Conservation (phyloP, 2,113 vertebrate genomes). For the Sinocyclocheilus anophthalmus region DNA sequence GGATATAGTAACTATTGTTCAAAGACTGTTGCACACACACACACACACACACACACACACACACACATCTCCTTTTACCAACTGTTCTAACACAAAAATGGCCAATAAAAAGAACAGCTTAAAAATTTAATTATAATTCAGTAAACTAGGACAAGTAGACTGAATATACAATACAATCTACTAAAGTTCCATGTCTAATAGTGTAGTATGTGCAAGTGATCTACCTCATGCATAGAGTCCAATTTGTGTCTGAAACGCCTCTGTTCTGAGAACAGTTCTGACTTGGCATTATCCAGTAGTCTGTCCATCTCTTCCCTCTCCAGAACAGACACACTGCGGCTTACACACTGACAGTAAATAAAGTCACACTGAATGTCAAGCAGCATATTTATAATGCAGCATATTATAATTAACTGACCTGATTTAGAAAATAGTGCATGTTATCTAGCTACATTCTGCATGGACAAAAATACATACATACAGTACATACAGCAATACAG, state of each 20-base stretch:
- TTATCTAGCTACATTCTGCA: not conserved
- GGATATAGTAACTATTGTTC: too few relatives aligned
- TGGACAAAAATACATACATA: not conserved
- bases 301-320: conserved; percentile 74
- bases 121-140: too few relatives aligned
- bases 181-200: not conserved
- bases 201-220: not conserved
- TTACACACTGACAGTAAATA: not conserved
- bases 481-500: too few relatives aligned
- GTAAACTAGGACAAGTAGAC: too few relatives aligned
- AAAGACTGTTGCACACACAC: too few relatives aligned
- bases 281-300: conserved; percentile 69
- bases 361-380: not conserved
- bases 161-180: too few relatives aligned
- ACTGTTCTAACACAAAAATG: too few relatives aligned
- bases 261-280: conserved; percentile 73
- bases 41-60: too few relatives aligned
- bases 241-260: conserved; percentile 66
- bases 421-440: not conserved
- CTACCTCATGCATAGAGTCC: conserved; percentile 74
- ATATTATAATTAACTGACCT: not conserved
- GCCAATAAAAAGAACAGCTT: too few relatives aligned
- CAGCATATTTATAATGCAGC: not conserved
- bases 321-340: conserved; percentile 62
- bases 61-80: too few relatives aligned